phyloP scores from a whole-genome alignment of 1,140 invertebrate species.

The Cherax quadricarinatus region DNA sequence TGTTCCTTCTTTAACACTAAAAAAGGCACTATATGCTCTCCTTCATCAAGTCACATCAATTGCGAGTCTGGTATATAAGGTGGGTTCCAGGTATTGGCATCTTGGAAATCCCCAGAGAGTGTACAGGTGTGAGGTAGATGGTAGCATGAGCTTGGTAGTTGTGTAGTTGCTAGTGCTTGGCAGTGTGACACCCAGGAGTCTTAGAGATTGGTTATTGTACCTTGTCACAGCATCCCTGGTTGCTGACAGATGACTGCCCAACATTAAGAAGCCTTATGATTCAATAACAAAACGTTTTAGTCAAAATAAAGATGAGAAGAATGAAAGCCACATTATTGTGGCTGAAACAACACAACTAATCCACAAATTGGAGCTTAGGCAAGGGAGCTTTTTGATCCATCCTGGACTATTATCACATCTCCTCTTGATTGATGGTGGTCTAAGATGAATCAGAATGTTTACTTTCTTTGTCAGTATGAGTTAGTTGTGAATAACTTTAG shows the following conservation, averaged over 20 bases:
- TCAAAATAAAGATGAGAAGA: too few relatives aligned
- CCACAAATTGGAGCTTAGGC: too few relatives aligned
- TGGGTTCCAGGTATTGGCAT: neutral
- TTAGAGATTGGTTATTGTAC: constrained; percentile 8
- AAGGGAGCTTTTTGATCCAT: too few relatives aligned
- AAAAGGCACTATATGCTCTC: constrained; percentile 6
- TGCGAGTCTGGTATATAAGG: neutral
- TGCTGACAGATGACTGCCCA: neutral
- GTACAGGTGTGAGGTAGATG: neutral
- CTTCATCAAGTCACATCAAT: neutral
- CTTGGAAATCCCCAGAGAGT: neutral
- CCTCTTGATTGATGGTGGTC: too few relatives aligned
- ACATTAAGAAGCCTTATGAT: neutral
- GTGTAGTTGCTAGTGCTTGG: constrained; percentile 22
- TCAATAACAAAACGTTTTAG: too few relatives aligned
- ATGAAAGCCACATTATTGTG: too few relatives aligned
- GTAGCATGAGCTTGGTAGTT: constrained; percentile 34
- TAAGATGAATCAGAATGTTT: too few relatives aligned
- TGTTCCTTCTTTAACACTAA: neutral
- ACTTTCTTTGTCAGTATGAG: too few relatives aligned
- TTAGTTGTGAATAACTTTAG: neutral
- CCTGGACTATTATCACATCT: too few relatives aligned
- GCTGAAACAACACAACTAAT: too few relatives aligned
- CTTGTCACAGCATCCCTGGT: neutral
- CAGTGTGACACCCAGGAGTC: neutral